Evolutionary conservation across 2,888 invertebrate genomes (phyloP).

Genomic region (Oscheius myriophilus): DNA sequence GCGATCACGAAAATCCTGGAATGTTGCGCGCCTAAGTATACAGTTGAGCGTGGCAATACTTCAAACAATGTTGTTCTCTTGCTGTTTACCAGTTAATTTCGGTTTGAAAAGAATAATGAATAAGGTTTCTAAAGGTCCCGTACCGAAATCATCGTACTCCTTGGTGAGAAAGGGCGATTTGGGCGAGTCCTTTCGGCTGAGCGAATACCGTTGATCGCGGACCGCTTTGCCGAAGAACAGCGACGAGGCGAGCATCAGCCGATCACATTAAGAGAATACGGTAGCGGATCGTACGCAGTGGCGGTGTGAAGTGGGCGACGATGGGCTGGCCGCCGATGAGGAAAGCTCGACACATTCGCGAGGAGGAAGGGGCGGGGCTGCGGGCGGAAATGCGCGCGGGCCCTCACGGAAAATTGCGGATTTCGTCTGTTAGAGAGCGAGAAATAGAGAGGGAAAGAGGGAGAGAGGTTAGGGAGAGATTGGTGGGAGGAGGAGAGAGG

Average conservation of each 20-base stretch:
- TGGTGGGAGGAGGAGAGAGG: background rate
- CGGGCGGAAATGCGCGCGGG: background rate
- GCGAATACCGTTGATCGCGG: conserved; percentile 36
- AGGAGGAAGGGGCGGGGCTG: conserved; percentile 13
- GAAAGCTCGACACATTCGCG: background rate
- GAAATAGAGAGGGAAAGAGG: background rate
- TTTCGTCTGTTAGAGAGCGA: conserved; percentile 1
- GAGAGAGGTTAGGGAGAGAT: background rate
- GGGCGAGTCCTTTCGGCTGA: conserved; percentile 32
- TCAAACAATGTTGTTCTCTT: too few species aligned
- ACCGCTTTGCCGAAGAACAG: conserved; percentile 47
- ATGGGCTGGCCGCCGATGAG: too few species aligned
- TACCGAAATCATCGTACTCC: conserved; percentile 15
- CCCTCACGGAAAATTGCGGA: background rate
- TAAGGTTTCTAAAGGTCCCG: background rate
- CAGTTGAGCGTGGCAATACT: too few species aligned
- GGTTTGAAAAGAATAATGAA: too few species aligned
- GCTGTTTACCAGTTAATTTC: too few species aligned
- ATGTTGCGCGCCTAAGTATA: too few species aligned
- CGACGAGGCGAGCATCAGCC: conserved; percentile 49
- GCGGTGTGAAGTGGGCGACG: too few species aligned
- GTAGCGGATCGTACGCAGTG: too few species aligned
- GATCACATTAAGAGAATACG: conserved; percentile 16
- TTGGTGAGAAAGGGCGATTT: conserved; percentile 19
- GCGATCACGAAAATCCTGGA: too few species aligned